These are phyloP conservation scores for Hetaerina americana DNA, from an alignment of 1,140 invertebrate genomes.

Conservation along the genomic window DNA sequence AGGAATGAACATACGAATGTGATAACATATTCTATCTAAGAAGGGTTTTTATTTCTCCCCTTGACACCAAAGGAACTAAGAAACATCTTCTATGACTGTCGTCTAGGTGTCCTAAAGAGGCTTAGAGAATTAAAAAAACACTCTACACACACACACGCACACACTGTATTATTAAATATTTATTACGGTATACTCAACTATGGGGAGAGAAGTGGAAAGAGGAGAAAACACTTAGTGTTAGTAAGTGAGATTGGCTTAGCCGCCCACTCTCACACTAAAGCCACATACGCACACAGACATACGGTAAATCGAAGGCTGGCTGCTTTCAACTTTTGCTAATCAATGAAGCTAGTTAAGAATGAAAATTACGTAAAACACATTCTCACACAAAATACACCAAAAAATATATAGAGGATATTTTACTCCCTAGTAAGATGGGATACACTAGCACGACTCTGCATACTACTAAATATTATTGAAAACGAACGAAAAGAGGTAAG, in stretches of 20 bases:
- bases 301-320: background rate
- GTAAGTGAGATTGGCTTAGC: background rate
- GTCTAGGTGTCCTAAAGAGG: background rate
- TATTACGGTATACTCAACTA: background rate
- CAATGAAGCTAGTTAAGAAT: background rate
- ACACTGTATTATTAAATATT: background rate
- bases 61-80: background rate
- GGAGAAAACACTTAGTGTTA: background rate
- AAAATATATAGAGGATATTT: background rate
- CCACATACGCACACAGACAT: background rate
- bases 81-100: background rate
- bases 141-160: background rate
- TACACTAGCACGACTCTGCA: background rate
- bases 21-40: background rate
- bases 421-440: background rate
- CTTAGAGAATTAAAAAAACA: background rate
- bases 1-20: background rate
- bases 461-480: background rate
- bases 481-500: background rate
- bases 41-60: background rate
- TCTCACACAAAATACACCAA: background rate
- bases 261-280: background rate
- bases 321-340: conserved; percentile 5
- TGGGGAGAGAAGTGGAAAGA: background rate
- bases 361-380: background rate